Base-by-base conservation (phyloP, 35 echinoderm and acorn worm species). In the Chiridota heheva region DNA sequence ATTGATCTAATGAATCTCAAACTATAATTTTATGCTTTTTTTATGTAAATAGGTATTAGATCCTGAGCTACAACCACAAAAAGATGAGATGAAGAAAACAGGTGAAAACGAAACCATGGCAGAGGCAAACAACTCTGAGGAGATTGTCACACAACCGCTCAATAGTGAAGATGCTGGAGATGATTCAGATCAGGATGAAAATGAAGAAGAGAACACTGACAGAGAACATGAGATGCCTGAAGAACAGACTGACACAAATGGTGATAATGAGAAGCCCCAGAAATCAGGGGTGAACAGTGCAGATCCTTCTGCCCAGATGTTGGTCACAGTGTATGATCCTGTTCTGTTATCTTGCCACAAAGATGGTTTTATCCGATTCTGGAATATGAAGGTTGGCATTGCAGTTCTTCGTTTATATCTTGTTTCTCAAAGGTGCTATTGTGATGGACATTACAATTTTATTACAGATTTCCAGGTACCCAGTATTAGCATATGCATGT, bases 311-410 rank as follows among this genome's bases (percentile, higher is more conserved):
- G 74, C 70, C 24, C 88, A 60, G 69, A 83, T 90, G 87, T 55
- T 96, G 26, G 89, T 97, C 10, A 84, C 94, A 27, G 51, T 64
- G 33, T 91, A 88, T 74, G 69, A 84, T 36, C 87, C 89, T 47
- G 35, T 97, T 40, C 42, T 91, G 16, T 67, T 91, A 28, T 91
- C 88, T 0, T 90, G 87, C 40, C 94, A 97, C 69, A 73, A 85
- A 20, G 94, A 97, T 43, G 60, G 78, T 12, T 81, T 84, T 66
- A 97, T 97, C 28, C 69, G 88, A 44, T 97, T 97, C 66, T 97
- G 94, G 94, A 87, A 82, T 71, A 68, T 91, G 81, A 81, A 97
- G 88, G 94, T 91, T 53, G 45, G 28, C 36, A 48, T 31, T 13
- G 12, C 0, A 26, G 31, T 25, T 72, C 39, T 18, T 46, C 16